Conservation (phyloP, 2,888 invertebrate species). For the Timema podura region DNA sequence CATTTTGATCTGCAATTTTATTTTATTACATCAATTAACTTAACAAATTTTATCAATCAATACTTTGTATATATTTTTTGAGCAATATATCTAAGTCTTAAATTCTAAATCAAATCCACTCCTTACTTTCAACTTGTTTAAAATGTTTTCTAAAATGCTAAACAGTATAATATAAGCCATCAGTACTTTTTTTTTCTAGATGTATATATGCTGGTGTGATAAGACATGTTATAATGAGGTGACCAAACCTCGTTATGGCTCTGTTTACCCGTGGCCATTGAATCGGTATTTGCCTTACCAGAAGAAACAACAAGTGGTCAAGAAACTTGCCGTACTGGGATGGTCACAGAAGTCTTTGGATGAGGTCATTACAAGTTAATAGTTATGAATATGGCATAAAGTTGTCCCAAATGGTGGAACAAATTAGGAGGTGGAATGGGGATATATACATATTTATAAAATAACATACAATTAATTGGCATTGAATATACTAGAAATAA, state of each 20-base stretch:
- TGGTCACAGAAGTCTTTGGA: constrained; percentile 78
- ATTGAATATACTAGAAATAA: background rate
- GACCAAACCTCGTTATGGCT: constrained; percentile 80
- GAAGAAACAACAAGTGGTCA: constrained; percentile 65
- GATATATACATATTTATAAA: background rate
- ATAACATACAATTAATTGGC: background rate
- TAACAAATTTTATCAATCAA: too few species aligned
- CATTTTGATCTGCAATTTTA: too few species aligned
- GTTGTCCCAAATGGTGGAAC: background rate
- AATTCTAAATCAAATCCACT: too few species aligned
- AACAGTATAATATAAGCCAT: too few species aligned
- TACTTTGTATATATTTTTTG: too few species aligned
- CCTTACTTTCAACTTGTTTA: too few species aligned
- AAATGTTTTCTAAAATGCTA: too few species aligned
- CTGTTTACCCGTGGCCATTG: constrained; percentile 91
- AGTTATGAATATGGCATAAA: background rate
- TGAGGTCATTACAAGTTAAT: constrained; percentile 53
- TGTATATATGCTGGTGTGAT: constrained; percentile 86
- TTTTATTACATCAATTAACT: too few species aligned
- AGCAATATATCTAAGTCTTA: too few species aligned
- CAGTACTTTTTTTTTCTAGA: constrained; percentile 45
- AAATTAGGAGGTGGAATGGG: background rate
- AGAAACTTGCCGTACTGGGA: constrained; percentile 69
- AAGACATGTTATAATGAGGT: constrained; percentile 72
- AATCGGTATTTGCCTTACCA: constrained; percentile 74